phyloP scores from a whole-genome alignment of 1,140 invertebrate genomes.

The Onthophagus taurus region DNA sequence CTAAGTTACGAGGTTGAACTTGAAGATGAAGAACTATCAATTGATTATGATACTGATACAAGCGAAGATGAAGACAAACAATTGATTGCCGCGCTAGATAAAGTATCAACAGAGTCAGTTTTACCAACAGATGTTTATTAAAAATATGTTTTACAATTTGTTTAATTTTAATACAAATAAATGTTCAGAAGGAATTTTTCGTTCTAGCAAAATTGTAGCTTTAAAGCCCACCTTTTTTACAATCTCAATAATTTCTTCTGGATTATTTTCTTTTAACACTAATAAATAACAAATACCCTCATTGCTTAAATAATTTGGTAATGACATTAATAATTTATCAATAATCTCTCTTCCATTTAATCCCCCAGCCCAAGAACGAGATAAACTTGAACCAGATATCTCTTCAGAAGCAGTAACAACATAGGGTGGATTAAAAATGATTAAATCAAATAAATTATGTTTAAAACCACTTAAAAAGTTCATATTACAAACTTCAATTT shows the following conservation, averaged over 20 bases:
- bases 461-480: slow-evolving; percentile 51
- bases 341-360: slow-evolving; percentile 67
- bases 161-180: slow-evolving; percentile 41
- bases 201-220: slow-evolving; percentile 51
- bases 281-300: slow-evolving; percentile 77
- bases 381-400: slow-evolving; percentile 47
- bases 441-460: slow-evolving; percentile 59
- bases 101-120: neutral
- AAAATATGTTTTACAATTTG: too few relatives aligned
- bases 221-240: slow-evolving; percentile 51
- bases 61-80: too few relatives aligned
- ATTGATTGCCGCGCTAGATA: neutral
- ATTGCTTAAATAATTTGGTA: slow-evolving; percentile 58
- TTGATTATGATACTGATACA: too few relatives aligned
- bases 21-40: too few relatives aligned
- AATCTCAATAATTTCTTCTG: slow-evolving; percentile 56
- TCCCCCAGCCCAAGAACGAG: slow-evolving; percentile 79
- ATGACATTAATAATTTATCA: slow-evolving; percentile 58
- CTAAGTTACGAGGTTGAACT: too few relatives aligned
- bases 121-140: too few relatives aligned
- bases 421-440: slow-evolving; percentile 97
- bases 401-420: slow-evolving; percentile 76
- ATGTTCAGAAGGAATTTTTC: slow-evolving; percentile 48
- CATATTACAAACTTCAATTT: slow-evolving; percentile 58
- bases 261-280: slow-evolving; percentile 77